Base-by-base conservation (phyloP, 2,888 invertebrate species). In the Sarcophaga carnaria region DNA sequence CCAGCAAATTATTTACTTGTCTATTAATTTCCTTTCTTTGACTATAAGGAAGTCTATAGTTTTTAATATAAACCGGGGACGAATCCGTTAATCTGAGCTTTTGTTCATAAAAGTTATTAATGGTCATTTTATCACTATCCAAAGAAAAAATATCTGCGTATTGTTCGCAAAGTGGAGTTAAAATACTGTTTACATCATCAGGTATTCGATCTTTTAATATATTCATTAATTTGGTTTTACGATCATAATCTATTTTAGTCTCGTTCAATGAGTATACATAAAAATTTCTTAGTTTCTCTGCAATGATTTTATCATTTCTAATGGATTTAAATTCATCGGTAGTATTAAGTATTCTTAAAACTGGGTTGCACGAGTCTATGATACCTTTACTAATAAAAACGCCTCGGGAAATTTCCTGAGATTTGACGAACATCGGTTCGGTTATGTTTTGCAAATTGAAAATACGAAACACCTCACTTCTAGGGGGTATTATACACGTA, bases 1-100 rank as follows among this genome's bases (percentile, higher is more conserved):
- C 3, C n/a, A 82, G 47, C 20, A 82, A 20, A 45, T 75, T 45
- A 4, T 67, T n/a, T 25, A 80, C 71, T 27, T 80, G 71, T 22
- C 17, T 64, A 14, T 69, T 14, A 54, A 54, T 70, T 54, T 70
- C 70, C 2, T 25, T 22, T 54, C n/a, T 70, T 17, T 71, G 70
- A 11, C 22, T n/a, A 27, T 71, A 11, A 12, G 69, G 22, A 22
- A 22, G 20, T 14, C 70, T 54, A 54, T 25, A 71, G 14, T 71
- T 71, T 10, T 37, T 71, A 20, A 69, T 20, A 22, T 69, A 49
- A n/a, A 69, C 69, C 10, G 69, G 69, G 17, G 47, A 47, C 2
- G 22, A 14, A 54, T 71, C 59, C 2, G 8, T 22, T 71, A 71
- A 49, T 17, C 59, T 11, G 10, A 71, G 14, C 49, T 71, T 71